Evolutionary conservation across 1,140 invertebrate genomes (phyloP), one percentile per base, ranked within the genome.

Genomic region (Panagrolaimus sp.): DNA sequence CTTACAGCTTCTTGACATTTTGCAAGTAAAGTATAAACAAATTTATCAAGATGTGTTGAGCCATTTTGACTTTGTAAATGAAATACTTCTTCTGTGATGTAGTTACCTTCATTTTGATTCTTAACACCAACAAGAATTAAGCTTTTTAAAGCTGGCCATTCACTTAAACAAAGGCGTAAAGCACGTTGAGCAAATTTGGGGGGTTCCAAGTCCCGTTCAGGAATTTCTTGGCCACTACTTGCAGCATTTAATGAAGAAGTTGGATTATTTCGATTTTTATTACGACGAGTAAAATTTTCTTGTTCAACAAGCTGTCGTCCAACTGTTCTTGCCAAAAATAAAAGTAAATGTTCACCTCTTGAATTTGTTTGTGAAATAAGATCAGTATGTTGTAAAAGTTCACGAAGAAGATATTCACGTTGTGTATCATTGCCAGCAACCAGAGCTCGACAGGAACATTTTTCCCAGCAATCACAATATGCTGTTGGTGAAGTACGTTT

Each of bases 391-490:
- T 71, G 48, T 2, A 96, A 89, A 0, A 98, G 87, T 66, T 90
- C 88, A 70, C 89, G 90, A 0, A 99, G 86, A 20, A 99, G 85
- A 64, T 92, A 89, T 76, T 90, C 92, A 62, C 96, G 87, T 9
- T 92, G 89, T 9, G 87, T 86, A 84, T 96, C 92, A 82, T 93
- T 91, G 3, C 96, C 96, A 69, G 91, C 90, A 16, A 98, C 90
- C 0, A 98, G 85, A 8, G 95, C 93, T 77, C 88, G 87, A 83
- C 96, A 99, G 79, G 95, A 95, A 84, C 95, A 98, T 84, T 98
- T 98, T 84, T 98, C 96, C 96, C 96, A 99, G 81, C 96, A 99
- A 84, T 99, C 96, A 83, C 96, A 99, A 81, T 99, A 98, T 0
- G 96, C 96, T 9, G 96, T 98, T 0, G 96, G 96, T 0, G 93